These are phyloP conservation scores for Dryadula phaetusa DNA, from an alignment of 2,888 invertebrate genomes.

Conservation along the genomic window DNA sequence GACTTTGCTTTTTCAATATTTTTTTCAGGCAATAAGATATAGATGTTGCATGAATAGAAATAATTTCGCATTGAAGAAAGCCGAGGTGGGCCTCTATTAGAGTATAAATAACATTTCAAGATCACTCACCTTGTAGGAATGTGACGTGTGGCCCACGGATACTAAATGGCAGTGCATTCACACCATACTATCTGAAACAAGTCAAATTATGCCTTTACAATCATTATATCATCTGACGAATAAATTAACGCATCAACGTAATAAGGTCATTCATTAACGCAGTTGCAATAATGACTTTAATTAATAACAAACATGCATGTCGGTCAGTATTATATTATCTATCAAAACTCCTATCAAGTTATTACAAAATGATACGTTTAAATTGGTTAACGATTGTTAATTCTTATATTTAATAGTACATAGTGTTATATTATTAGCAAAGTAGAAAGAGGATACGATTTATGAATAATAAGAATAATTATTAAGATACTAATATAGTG, in stretches of 20 bases:
- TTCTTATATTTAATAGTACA: not conserved
- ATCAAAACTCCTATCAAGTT: not conserved
- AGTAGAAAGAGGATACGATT: not conserved
- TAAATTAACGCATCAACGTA: slow-evolving; percentile 43
- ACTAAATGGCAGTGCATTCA: slow-evolving; percentile 52
- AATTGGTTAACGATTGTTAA: not conserved
- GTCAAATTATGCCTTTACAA: slow-evolving; percentile 46
- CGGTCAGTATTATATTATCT: slow-evolving; percentile 6
- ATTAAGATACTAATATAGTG: not conserved
- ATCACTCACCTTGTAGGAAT: slow-evolving; percentile 44
- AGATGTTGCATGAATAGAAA: not conserved
- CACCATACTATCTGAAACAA: slow-evolving; percentile 70
- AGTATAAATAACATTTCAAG: slow-evolving; percentile 9
- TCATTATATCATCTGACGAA: slow-evolving; percentile 36
- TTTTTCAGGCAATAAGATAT: not conserved
- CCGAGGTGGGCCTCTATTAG: not conserved
- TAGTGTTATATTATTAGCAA: not conserved
- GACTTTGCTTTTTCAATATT: not conserved
- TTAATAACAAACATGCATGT: slow-evolving; percentile 45
- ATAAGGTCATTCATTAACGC: slow-evolving; percentile 50
- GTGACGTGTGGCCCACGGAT: slow-evolving; percentile 47
- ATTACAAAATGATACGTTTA: not conserved
- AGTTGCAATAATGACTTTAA: slow-evolving; percentile 53
- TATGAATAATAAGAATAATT: not conserved
- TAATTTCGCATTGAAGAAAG: slow-evolving; percentile 8